A percentile compares a stretch with the other conserved stretches of the same genome.
phyloP scores from a whole-genome alignment of 2,888 invertebrate genomes.

The Empis livida region DNA sequence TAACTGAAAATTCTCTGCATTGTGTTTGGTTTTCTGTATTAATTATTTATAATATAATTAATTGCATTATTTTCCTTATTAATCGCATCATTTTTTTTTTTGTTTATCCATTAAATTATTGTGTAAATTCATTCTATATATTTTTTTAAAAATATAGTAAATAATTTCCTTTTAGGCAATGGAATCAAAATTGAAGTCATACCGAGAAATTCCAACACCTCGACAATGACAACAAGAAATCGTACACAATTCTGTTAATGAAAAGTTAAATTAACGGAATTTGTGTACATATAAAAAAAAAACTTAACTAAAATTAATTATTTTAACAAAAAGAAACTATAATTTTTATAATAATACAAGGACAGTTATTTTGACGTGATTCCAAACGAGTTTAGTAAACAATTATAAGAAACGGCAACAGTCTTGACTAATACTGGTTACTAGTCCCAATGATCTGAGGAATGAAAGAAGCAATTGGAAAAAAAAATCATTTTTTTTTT shows the following conservation, averaged over 20 bases:
- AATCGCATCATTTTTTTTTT: too few relatives aligned
- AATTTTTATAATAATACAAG: not conserved
- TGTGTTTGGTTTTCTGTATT: not conserved
- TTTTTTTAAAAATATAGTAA: conserved; percentile 9
- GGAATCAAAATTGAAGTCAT: conserved; percentile 35
- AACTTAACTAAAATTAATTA: not conserved
- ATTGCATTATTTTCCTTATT: not conserved
- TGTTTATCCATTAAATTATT: conserved; percentile 7
- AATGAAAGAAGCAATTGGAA: not conserved
- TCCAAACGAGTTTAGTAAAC: not conserved
- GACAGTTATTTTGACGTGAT: not conserved
- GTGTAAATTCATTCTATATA: conserved; percentile 11
- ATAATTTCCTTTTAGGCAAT: conserved; percentile 25
- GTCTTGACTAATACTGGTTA: not conserved
- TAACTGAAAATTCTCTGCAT: not conserved
- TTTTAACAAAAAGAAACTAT: not conserved
- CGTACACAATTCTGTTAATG: conserved; percentile 12
- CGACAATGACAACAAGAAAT: conserved; percentile 29
- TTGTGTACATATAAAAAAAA: not conserved
- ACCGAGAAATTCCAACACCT: conserved; percentile 31
- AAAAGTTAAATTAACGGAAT: not conserved
- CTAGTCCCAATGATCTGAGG: not conserved
- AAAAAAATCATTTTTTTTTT: too few relatives aligned
- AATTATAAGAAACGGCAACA: not conserved
- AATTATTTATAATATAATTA: not conserved